phyloP scores from a whole-genome alignment of 2,797 vertebrate species.

The Rhadinocentrus ornatus region DNA sequence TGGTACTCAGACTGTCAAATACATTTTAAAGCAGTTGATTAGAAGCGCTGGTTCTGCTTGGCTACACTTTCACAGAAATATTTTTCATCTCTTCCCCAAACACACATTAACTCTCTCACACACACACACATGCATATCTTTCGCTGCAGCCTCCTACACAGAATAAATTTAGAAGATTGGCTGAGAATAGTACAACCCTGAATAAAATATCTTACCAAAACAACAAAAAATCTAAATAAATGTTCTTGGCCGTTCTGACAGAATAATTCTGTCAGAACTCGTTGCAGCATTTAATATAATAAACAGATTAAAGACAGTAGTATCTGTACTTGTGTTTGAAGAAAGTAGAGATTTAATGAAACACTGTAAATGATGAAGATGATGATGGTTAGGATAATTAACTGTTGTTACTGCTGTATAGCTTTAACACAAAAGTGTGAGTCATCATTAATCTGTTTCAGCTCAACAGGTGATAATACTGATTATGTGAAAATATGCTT shows the following conservation, averaged over 20 bases:
- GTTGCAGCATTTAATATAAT: neutral
- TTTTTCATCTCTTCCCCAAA: neutral
- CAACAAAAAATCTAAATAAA: neutral
- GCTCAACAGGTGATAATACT: too few species aligned
- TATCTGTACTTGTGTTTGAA: neutral
- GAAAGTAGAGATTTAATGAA: neutral
- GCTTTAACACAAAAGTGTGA: neutral
- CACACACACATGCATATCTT: neutral
- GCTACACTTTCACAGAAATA: neutral
- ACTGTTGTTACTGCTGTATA: neutral
- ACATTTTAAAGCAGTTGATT: neutral
- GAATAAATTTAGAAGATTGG: conserved; percentile 6
- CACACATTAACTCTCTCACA: conserved; percentile 4
- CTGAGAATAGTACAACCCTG: conserved; percentile 3
- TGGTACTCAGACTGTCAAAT: neutral
- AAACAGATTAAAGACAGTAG: neutral
- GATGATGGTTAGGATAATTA: neutral
- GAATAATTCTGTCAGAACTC: too few species aligned
- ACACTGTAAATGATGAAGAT: neutral
- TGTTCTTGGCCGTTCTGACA: neutral
- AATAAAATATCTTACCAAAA: neutral
- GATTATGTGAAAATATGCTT: too few species aligned
- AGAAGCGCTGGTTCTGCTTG: neutral
- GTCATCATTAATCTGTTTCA: too few species aligned
- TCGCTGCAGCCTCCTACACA: conserved; percentile 9